Evolutionary conservation across 2,888 invertebrate species (phyloP).

Genomic region (Barypeithes pellucidus): DNA sequence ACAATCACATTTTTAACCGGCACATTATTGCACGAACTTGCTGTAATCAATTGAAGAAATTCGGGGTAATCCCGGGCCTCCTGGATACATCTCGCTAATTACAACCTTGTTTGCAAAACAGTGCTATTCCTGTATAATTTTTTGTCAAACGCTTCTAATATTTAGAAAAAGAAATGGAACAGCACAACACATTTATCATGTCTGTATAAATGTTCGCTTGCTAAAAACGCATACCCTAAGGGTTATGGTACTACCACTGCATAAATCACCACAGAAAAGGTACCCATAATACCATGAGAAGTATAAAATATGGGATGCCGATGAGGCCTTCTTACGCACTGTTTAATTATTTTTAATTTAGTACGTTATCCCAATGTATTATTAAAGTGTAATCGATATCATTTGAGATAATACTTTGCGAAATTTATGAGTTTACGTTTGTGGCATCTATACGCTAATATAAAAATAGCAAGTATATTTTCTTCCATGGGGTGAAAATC

Average conservation of each 20-base stretch:
- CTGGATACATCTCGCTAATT: no score
- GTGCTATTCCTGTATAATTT: no score
- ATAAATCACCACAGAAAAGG: slow-evolving; percentile 52
- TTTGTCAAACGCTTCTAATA: no score
- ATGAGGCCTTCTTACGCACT: slow-evolving; percentile 58
- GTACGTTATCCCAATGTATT: slow-evolving; percentile 65
- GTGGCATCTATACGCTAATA: no score
- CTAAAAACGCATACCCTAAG: slow-evolving; percentile 42
- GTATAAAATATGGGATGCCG: slow-evolving; percentile 52
- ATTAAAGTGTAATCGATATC: slow-evolving; percentile 68
- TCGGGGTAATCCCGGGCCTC: no score
- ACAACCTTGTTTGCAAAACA: no score
- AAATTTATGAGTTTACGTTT: slow-evolving; percentile 41
- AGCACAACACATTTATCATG: slow-evolving; percentile 28
- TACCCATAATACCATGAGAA: slow-evolving; percentile 49
- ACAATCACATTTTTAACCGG: no score
- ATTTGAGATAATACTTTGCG: slow-evolving; percentile 61
- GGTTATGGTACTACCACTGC: slow-evolving; percentile 48
- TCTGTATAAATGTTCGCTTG: slow-evolving; percentile 22
- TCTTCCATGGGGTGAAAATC: no score
- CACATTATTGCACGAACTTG: no score
- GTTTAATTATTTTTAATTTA: slow-evolving; percentile 69
- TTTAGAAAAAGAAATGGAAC: no score
- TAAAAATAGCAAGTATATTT: no score
- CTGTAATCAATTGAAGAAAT: no score